Percentiles rank a stretch among this genome's conserved stretches.
Evolutionary conservation across 2,797 vertebrate species (phyloP).

Genomic region (Acanthurus lineatus): DNA sequence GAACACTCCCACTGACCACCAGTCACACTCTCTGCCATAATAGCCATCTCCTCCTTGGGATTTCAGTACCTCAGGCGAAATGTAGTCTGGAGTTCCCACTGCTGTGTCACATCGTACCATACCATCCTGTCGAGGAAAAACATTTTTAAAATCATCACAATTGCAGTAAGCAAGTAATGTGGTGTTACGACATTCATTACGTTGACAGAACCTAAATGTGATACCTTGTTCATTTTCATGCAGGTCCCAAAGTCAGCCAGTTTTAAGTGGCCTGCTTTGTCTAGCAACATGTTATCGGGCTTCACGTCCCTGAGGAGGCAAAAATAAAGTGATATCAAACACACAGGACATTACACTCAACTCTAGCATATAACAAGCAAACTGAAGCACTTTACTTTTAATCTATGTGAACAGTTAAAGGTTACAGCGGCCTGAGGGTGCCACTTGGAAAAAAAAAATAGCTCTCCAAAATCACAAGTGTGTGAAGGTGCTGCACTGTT

Average conservation of each 20-base stretch:
- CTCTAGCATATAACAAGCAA: slow-evolving; percentile 8
- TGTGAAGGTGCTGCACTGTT: slow-evolving; percentile 19
- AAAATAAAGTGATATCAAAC: slow-evolving; percentile 32
- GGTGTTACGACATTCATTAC: background rate
- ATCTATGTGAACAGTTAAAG: background rate
- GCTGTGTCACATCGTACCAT: slow-evolving; percentile 99
- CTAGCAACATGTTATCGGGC: slow-evolving; percentile 99
- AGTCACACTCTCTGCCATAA: slow-evolving; percentile 98
- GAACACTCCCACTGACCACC: slow-evolving; percentile 99
- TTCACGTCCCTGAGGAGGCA: slow-evolving; percentile 92
- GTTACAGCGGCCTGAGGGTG: background rate
- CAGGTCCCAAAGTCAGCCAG: slow-evolving; percentile 99
- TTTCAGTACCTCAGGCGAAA: slow-evolving; percentile 98
- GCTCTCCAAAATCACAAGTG: slow-evolving; percentile 3
- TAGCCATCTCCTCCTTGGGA: slow-evolving; percentile 98
- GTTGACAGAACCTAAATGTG: slow-evolving; percentile 11
- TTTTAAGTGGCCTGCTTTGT: slow-evolving; percentile 98
- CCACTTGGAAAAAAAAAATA: background rate
- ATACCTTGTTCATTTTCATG: slow-evolving; percentile 99
- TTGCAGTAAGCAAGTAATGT: background rate
- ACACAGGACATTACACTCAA: background rate
- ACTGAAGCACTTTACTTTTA: background rate
- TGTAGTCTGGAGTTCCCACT: slow-evolving; percentile 98
- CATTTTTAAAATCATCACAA: background rate
- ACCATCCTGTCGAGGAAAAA: slow-evolving; percentile 88